Evolutionary conservation across 2,113 vertebrate genomes (phyloP).

Genomic region (Connochaetes taurinus): DNA sequence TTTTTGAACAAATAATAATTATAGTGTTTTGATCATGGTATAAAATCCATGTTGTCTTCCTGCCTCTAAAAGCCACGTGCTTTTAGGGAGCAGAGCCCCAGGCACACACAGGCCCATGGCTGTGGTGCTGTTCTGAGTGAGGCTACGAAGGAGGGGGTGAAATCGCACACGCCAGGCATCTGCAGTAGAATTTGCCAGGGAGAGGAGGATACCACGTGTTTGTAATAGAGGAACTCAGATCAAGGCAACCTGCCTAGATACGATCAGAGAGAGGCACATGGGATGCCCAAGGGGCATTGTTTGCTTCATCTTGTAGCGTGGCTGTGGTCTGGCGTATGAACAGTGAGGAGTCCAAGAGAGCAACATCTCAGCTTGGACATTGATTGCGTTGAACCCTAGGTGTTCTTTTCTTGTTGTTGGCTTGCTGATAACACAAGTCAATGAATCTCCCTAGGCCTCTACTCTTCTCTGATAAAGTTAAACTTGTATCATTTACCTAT

Average conservation of each 20-base stretch:
- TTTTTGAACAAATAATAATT: background rate
- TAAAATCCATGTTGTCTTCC: background rate
- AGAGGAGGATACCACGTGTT: background rate
- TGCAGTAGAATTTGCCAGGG: background rate
- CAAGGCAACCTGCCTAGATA: background rate
- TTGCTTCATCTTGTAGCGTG: background rate
- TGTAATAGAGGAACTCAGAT: background rate
- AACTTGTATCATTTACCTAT: background rate
- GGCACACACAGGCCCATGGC: background rate
- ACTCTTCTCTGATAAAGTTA: background rate
- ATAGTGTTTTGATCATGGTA: background rate
- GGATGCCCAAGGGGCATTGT: background rate
- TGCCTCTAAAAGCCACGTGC: background rate
- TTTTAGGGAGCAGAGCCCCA: background rate
- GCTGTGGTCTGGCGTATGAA: background rate
- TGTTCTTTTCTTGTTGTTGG: background rate
- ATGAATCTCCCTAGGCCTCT: background rate
- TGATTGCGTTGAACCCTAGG: background rate
- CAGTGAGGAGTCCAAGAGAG: background rate
- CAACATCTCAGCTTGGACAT: background rate
- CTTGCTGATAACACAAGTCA: background rate
- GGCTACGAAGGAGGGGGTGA: background rate
- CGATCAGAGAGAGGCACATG: background rate
- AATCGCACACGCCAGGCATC: fast-evolving
- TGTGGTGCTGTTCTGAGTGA: background rate